Conservation (phyloP, 2,888 invertebrate genomes). For the Microchrysa polita region DNA sequence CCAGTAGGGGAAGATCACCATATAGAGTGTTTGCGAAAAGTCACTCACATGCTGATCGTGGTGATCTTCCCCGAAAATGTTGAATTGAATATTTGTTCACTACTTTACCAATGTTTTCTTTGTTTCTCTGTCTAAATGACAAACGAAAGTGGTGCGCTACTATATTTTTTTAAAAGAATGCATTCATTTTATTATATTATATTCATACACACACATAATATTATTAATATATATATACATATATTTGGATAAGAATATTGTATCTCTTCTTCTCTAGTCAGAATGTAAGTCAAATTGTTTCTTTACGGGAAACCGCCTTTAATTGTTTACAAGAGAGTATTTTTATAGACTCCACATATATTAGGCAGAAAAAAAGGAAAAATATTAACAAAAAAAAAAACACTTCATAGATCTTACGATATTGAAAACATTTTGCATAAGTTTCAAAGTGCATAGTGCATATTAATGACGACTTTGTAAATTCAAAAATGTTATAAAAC, state of each 20-base stretch:
- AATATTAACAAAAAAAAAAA: too few species aligned
- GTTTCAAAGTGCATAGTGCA: too few species aligned
- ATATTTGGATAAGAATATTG: constrained; percentile 26
- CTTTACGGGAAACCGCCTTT: constrained; percentile 6
- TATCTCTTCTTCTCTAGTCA: constrained; percentile 42
- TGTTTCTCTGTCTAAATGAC: not conserved
- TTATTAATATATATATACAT: too few species aligned
- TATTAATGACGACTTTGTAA: too few species aligned
- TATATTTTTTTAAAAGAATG: constrained; percentile 20
- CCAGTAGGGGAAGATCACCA: constrained; percentile 8
- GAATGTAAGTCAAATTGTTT: constrained; percentile 38
- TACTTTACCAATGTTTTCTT: not conserved
- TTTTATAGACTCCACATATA: not conserved
- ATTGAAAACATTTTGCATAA: too few species aligned
- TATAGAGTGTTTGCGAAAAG: not conserved
- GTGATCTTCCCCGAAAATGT: constrained; percentile 5
- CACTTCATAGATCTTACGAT: too few species aligned
- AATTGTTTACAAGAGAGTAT: constrained; percentile 6
- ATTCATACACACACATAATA: too few species aligned
- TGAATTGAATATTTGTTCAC: not conserved
- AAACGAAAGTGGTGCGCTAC: not conserved
- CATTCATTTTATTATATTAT: constrained; percentile 20
- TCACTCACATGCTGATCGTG: not conserved
- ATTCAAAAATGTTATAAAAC: too few species aligned
- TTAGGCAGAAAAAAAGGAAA: too few species aligned